Evolutionary conservation across 92 coral and sea anemone species (phyloP).

Genomic region (Montipora capitata): DNA sequence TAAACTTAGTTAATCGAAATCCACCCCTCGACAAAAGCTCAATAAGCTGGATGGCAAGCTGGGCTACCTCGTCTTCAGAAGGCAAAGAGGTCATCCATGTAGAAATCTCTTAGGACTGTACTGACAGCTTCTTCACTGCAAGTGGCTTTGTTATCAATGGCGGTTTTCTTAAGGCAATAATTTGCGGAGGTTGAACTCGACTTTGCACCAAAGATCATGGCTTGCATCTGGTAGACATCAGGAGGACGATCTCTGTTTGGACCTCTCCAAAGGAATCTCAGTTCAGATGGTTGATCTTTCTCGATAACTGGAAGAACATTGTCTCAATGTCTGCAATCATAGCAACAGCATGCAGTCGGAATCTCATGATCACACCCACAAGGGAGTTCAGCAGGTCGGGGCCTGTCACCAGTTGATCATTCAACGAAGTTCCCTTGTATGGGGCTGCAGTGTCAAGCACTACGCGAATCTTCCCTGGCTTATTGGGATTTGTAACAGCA

Average conservation of each 20-base stretch:
- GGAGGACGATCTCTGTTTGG: conserved; percentile 60
- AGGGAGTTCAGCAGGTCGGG: conserved; percentile 74
- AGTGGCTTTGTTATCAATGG: conserved; percentile 31
- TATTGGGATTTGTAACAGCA: conserved; percentile 60
- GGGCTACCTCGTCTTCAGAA: conserved; percentile 33
- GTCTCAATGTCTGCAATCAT: conserved; percentile 67
- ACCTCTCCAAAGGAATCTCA: conserved; percentile 78
- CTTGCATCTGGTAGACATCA: conserved; percentile 72
- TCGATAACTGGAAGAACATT: conserved; percentile 75
- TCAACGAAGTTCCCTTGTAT: conserved; percentile 67
- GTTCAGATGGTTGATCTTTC: conserved; percentile 69
- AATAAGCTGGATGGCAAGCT: conserved; percentile 41
- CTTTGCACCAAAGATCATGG: conserved; percentile 71
- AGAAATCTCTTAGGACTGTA: conserved; percentile 59
- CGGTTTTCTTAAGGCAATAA: conserved; percentile 55
- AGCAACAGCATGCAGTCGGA: conserved; percentile 56
- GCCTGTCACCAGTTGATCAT: conserved; percentile 60
- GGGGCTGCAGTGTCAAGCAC: conserved; percentile 62
- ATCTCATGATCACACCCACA: conserved; percentile 62
- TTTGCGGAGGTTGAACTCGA: conserved; percentile 56
- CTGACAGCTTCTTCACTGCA: conserved; percentile 31
- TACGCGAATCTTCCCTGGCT: conserved; percentile 54
- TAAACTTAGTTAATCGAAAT: conserved; percentile 56
- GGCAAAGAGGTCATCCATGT: conserved; percentile 71
- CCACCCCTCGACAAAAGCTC: conserved; percentile 53